A percentile compares a stretch with the other conserved stretches of the same genome.
phyloP scores from a whole-genome alignment of 64 coral and sea anemone genomes.

The Hydrozoanthus tunicans region DNA sequence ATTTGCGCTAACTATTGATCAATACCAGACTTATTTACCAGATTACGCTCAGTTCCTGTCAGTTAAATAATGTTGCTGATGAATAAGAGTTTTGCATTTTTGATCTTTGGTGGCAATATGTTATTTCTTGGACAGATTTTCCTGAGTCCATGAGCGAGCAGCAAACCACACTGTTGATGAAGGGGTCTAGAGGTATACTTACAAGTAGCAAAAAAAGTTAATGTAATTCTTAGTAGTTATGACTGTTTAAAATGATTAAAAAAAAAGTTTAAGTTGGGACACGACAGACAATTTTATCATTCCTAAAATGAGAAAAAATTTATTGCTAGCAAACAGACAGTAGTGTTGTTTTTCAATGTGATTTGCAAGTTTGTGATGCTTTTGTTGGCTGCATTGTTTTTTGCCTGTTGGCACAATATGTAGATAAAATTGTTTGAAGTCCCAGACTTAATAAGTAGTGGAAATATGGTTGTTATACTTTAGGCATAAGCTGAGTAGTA shows the following conservation, averaged over 20 bases:
- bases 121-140: constrained; percentile 59
- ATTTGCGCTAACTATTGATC: too few relatives aligned
- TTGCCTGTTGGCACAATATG: not conserved
- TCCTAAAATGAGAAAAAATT: not conserved
- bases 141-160: constrained; percentile 47
- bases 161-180: constrained; percentile 35
- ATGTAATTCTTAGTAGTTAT: not conserved
- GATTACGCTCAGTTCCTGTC: too few relatives aligned
- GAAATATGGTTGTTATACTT: not conserved
- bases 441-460: not conserved
- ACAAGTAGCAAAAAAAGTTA: constrained; percentile 3
- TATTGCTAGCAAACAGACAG: not conserved
- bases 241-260: not conserved
- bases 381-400: not conserved
- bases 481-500: not conserved
- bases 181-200: constrained; percentile 49
- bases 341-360: not conserved
- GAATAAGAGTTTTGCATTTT: constrained; percentile 36
- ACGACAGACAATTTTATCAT: not conserved
- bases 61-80: not conserved
- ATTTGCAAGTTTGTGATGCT: not conserved
- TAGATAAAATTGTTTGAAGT: not conserved
- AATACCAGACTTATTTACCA: too few relatives aligned
- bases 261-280: not conserved
- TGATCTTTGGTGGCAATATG: constrained; percentile 52